Conservation (phyloP, 2,888 invertebrate genomes). For the Fissipunctia ypsillon region DNA sequence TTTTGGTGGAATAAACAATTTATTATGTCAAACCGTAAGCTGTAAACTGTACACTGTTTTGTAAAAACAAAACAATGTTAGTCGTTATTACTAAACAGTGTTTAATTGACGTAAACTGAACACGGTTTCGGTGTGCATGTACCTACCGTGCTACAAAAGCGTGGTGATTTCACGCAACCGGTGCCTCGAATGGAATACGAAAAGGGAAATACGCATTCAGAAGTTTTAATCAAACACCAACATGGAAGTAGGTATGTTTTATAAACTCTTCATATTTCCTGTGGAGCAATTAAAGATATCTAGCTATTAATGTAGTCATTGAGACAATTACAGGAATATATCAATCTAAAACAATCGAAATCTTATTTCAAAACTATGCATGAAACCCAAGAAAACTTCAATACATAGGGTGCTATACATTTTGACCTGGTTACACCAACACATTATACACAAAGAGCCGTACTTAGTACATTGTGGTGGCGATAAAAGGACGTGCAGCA, state of each 20-base stretch:
- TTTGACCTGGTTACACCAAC: slow-evolving; percentile 38
- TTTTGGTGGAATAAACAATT: no score
- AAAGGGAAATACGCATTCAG: neutral
- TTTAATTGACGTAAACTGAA: neutral
- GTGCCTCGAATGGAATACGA: neutral
- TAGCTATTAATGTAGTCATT: neutral
- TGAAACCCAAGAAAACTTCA: neutral
- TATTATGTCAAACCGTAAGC: no score
- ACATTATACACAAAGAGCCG: slow-evolving; percentile 24
- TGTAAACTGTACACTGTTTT: no score
- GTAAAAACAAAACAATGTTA: neutral
- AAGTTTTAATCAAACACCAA: neutral
- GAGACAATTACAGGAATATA: neutral
- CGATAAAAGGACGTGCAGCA: slow-evolving; percentile 57
- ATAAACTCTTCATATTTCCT: neutral
- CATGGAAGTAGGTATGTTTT: neutral
- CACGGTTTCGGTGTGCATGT: neutral
- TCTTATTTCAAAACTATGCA: neutral
- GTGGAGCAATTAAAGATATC: neutral
- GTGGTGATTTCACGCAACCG: neutral
- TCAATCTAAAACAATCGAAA: neutral
- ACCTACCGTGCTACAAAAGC: neutral
- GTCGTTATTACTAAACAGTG: neutral
- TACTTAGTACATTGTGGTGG: slow-evolving; percentile 46
- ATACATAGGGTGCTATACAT: neutral